A percentile compares a stretch with the other conserved stretches of the same genome.
These are phyloP conservation scores for Chrysotoxum bicinctum DNA, from an alignment of 2,888 invertebrate genomes.

Conservation along the genomic window DNA sequence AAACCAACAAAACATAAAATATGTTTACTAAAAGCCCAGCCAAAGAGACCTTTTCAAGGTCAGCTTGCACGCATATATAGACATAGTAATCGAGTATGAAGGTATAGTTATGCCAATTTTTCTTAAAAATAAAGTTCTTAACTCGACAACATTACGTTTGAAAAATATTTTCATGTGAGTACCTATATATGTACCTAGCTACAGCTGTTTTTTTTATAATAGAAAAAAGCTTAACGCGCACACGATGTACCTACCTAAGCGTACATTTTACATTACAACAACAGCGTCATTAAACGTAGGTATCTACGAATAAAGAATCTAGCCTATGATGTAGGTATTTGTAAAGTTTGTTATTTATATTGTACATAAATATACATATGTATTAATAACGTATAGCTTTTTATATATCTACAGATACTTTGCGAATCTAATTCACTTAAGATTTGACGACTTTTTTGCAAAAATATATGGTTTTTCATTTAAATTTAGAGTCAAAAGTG, in stretches of 20 bases:
- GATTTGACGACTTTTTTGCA: conserved; percentile 11
- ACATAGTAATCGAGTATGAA: background rate
- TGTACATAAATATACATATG: background rate
- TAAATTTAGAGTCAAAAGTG: background rate
- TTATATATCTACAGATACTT: background rate
- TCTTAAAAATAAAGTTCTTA: conserved; percentile 36
- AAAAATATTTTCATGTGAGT: background rate
- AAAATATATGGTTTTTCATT: conserved; percentile 32
- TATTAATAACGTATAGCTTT: conserved; percentile 8
- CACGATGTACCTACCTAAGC: conserved; percentile 68
- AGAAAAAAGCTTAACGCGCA: conserved; percentile 63
- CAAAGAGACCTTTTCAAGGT: conserved; percentile 69
- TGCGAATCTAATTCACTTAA: conserved; percentile 53
- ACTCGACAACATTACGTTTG: background rate
- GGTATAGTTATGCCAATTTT: conserved; percentile 26
- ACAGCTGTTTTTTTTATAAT: conserved; percentile 28
- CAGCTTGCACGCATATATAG: conserved; percentile 30
- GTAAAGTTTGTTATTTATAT: conserved; percentile 20
- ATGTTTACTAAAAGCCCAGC: conserved; percentile 44
- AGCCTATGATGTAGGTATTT: conserved; percentile 49
- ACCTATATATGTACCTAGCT: background rate
- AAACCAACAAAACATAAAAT: background rate
- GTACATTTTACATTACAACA: conserved; percentile 58
- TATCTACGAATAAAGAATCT: conserved; percentile 5
- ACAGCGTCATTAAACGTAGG: conserved; percentile 6